phyloP scores from a whole-genome alignment of 35 echinoderm and acorn worm genomes.

The Amphiura filiformis region DNA sequence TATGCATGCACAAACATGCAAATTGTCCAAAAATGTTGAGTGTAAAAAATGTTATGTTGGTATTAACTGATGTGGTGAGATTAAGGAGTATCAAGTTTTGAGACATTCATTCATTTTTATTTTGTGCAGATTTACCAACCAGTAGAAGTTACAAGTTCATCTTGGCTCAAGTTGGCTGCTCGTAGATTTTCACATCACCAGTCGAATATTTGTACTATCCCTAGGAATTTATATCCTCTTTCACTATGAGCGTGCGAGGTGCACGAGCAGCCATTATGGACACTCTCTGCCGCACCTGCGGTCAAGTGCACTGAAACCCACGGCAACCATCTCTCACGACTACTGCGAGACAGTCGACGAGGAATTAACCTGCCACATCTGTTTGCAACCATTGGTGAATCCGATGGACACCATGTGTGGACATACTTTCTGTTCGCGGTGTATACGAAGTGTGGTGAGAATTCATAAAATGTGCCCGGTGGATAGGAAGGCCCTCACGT shows the following conservation, averaged over 20 bases:
- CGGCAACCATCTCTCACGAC: conserved; percentile 92
- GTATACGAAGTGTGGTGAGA: conserved; percentile 79
- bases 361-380: conserved; percentile 90
- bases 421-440: conserved; percentile 86
- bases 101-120: no score
- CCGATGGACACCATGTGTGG: conserved; percentile 96
- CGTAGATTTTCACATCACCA: no score
- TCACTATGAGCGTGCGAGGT: conserved; percentile 5
- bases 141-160: no score
- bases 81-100: no score
- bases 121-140: no score
- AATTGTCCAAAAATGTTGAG: no score
- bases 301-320: conserved; percentile 78
- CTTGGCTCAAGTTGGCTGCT: no score
- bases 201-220: no score
- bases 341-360: conserved; percentile 94
- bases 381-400: conserved; percentile 85
- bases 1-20: no score
- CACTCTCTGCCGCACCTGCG: conserved; percentile 81
- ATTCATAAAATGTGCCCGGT: conserved; percentile 87
- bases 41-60: no score
- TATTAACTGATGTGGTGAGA: no score
- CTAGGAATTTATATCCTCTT: neutral
- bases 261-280: neutral
- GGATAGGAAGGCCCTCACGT: conserved; percentile 61